Conservation (phyloP, 2,888 invertebrate genomes). For the Labia minor region DNA sequence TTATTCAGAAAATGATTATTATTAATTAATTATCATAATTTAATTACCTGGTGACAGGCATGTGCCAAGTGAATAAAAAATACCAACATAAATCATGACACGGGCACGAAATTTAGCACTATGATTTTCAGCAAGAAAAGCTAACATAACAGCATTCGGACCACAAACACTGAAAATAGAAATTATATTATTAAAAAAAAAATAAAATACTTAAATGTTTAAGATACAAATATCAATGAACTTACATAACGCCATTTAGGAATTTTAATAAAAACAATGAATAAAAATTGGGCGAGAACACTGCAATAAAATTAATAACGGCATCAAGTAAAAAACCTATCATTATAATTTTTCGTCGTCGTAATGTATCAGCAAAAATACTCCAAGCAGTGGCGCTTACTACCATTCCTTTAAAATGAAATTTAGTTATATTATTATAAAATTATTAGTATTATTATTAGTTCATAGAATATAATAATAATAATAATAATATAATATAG, state of each 20-base stretch:
- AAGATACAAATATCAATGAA: too few species aligned
- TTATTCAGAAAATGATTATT: too few species aligned
- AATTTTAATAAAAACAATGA: slow-evolving; percentile 61
- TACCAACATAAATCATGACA: slow-evolving; percentile 52
- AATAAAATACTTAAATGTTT: not conserved
- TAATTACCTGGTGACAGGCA: slow-evolving; percentile 39
- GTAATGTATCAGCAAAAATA: slow-evolving; percentile 61
- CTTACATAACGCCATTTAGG: slow-evolving; percentile 64
- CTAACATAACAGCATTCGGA: slow-evolving; percentile 59
- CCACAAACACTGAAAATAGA: slow-evolving; percentile 49
- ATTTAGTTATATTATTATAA: too few species aligned
- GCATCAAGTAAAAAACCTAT: slow-evolving; percentile 54
- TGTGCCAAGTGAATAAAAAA: slow-evolving; percentile 53
- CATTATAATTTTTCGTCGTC: slow-evolving; percentile 54
- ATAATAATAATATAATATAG: too few species aligned
- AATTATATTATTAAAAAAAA: not conserved
- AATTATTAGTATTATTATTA: too few species aligned
- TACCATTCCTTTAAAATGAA: slow-evolving; percentile 53
- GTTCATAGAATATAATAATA: too few species aligned
- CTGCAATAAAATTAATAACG: slow-evolving; percentile 51
- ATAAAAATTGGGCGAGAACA: slow-evolving; percentile 53
- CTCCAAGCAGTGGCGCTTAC: slow-evolving; percentile 67
- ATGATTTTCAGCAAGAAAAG: slow-evolving; percentile 65
- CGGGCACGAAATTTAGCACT: slow-evolving; percentile 50
- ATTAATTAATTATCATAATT: too few species aligned